Base-by-base conservation (phyloP, 2,113 vertebrate species). In the Sciurus niger region DNA sequence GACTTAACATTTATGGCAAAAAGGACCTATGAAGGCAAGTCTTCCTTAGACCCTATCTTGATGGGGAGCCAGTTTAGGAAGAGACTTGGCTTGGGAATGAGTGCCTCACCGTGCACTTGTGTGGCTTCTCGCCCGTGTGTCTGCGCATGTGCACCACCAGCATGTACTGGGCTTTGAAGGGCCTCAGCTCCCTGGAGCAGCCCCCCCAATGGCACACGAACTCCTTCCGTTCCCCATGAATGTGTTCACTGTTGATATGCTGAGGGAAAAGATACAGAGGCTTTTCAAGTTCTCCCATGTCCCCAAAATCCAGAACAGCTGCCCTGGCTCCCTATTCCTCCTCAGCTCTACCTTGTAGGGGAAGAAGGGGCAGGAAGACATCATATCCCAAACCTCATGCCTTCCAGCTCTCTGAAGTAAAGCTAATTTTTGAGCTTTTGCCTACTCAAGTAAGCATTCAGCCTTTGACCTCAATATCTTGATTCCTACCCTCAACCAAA, bases 111-210 rank as follows among this genome's bases (percentile, higher is more conserved):
- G 99, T 99, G 99, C 99, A 99, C 97, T 99, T 99, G 98, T 99
- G 99, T 6, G 99, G 99, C 78, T 99, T 99, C 98, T 99, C 99
- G 12, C 99, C 99, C 0, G 99, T 99, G 98, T 99, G 99, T 48
- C 99, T 99, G 73, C 99, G 98, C 99, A 99, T 99, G 98, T 99
- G 99, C 74, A 99, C 99, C 98, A 99, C 99, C 97, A 99, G 94
- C 99, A 99, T 99, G 98, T 99, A 99, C 98, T 99, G 99, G 18
- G 99, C 99, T 97, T 99, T 99, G 98, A 99, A 99, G 78, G 99
- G 99, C 60, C 99, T 98, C 98, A 99, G 99, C 96, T 99, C 99
- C 90, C 99, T 98, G 53, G 99, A 99, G 72, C 99, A 99, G 5
- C 99, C 99, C 63, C 98, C 99, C 99, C 99, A 99, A 93, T 99